Percentiles rank a stretch among this genome's conserved stretches.
These are phyloP conservation scores for Agrotis ipsilon DNA, from an alignment of 2,888 invertebrate species.

Conservation along the genomic window DNA sequence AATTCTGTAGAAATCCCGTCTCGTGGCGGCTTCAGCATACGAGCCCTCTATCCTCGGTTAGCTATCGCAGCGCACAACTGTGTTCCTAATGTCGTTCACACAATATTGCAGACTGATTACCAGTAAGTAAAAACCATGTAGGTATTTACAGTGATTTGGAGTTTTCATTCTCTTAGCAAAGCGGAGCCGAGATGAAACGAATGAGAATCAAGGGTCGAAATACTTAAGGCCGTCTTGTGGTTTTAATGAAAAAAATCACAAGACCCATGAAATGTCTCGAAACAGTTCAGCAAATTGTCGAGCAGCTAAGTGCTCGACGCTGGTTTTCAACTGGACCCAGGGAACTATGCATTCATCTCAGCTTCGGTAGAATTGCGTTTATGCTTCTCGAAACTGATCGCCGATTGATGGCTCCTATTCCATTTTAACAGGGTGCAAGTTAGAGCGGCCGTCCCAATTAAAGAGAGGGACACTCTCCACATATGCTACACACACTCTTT, in stretches of 20 bases:
- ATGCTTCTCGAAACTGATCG: background rate
- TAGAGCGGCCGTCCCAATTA: constrained; percentile 93
- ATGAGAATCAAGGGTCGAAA: no score
- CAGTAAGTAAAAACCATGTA: constrained; percentile 72
- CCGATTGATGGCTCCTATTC: background rate
- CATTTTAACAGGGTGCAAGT: constrained; percentile 91
- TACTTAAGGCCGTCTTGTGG: no score
- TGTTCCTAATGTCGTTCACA: constrained; percentile 95
- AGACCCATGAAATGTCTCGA: no score
- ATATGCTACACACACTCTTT: constrained; percentile 95
- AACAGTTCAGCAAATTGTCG: no score
- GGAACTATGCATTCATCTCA: no score
- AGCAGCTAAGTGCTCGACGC: no score
- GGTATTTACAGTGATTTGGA: background rate
- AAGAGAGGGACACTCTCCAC: constrained; percentile 92
- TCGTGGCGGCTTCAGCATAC: constrained; percentile 92
- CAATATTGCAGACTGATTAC: constrained; percentile 89
- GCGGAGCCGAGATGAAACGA: background rate
- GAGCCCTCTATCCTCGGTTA: constrained; percentile 95
- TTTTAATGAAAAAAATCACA: no score
- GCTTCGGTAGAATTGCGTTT: no score
- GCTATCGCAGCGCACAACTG: constrained; percentile 96
- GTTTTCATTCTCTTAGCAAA: background rate
- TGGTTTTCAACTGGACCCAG: no score
- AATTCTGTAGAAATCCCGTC: constrained; percentile 95